Base-by-base conservation (phyloP, 2,797 vertebrate species). In the Nothura maculosa region DNA sequence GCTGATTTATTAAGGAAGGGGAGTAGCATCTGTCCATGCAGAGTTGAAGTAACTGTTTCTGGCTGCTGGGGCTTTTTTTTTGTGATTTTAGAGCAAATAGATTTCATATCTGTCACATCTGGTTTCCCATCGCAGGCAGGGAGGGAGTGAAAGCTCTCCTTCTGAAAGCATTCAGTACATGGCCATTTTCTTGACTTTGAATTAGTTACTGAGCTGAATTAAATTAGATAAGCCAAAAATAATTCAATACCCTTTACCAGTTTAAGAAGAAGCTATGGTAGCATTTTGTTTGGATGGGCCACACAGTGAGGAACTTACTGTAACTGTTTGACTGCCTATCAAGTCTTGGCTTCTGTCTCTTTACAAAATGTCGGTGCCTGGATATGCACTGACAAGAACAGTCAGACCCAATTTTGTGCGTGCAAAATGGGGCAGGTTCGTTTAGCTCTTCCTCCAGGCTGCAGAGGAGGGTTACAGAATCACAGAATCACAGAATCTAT, bases 301-400 rank as follows among this genome's bases (percentile, higher is more conserved):
- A 4, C 4, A 0, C 34, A 40, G 58, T 0, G 8, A 48, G 42
- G 36, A 15, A 7, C 32, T 18, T 24, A 21, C 22, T 21, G 13
- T 17, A 55, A 1, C 0, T 2, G 32, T 43, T n/a, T 10, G 2
- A 1, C 30, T 6, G 9, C 20, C n/a, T 18, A 0, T 0, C 1
- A 36, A 7, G 5, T 11, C 24, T 58, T 7, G 45, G 14, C 25
- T 81, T 68, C 78, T 64, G 14, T 19, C 10, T 18, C 20, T n/a
- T 62, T 28, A 13, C 42, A 34, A 62, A 36, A 34, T 62, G 9
- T 15, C 15, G 4, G 52, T 0, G 0, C 30, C 34, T 6, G 4
- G 0, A 1, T 83, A 60, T 67, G 22, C 9, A 1, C 6, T 7
- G 22, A 28, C n/a, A 43, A 34, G 63, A 58, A 47, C 5, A 16